Conservation (phyloP, 2,113 vertebrate species). For the Silurus asotus region DNA sequence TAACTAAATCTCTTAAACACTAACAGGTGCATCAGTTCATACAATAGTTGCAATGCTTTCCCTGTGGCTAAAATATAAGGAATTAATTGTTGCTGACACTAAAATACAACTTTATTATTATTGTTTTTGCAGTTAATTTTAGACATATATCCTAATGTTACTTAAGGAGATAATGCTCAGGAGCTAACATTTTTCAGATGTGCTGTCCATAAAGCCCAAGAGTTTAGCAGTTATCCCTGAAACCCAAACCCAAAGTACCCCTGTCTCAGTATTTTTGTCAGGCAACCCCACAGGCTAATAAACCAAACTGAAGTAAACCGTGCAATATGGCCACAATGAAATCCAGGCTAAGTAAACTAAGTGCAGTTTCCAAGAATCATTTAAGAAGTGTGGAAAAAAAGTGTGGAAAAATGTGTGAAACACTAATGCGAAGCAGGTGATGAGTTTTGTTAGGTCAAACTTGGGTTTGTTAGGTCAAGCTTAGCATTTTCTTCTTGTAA, state of each 20-base stretch:
- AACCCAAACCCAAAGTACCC: conserved; percentile 86
- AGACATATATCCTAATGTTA: background rate
- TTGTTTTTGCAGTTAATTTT: background rate
- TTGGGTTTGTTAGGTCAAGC: background rate
- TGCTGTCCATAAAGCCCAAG: conserved; percentile 46
- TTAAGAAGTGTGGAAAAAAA: conserved; percentile 69
- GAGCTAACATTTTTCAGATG: background rate
- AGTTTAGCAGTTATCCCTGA: conserved; percentile 87
- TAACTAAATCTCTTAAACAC: background rate
- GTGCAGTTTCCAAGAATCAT: conserved; percentile 92
- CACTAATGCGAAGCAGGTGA: background rate
- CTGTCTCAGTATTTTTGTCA: conserved; percentile 90
- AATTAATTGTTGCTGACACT: background rate
- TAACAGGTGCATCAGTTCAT: background rate
- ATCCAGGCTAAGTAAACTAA: conserved; percentile 97
- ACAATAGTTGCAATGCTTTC: background rate
- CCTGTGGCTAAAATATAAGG: background rate
- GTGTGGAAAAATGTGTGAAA: background rate
- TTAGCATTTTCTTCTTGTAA: background rate
- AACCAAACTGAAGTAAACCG: conserved; percentile 98
- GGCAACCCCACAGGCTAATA: conserved; percentile 97
- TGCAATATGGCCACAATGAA: conserved; percentile 97
- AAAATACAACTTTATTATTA: background rate
- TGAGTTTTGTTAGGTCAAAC: background rate
- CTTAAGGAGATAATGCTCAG: background rate